Conservation (phyloP, 1,140 invertebrate genomes). For the Caerostris extrusa region DNA sequence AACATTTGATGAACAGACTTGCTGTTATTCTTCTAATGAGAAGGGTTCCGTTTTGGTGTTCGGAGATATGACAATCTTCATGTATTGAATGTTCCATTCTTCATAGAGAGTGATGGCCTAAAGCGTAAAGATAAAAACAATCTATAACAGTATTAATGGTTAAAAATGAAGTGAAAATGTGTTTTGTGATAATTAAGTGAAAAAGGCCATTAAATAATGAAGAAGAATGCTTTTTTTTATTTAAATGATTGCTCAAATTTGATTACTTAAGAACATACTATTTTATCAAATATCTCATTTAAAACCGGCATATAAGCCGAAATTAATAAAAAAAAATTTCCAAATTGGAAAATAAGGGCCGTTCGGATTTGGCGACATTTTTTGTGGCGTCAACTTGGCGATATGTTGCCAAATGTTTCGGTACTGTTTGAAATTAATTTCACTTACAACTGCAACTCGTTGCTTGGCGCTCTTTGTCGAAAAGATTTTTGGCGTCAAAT, state of each 20-base stretch:
- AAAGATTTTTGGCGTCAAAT: no score
- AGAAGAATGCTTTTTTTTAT: not conserved
- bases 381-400: no score
- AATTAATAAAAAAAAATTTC: no score
- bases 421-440: no score
- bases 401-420: no score
- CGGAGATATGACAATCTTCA: conserved; percentile 3
- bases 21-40: not conserved
- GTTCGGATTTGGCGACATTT: no score
- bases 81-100: not conserved
- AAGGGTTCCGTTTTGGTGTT: not conserved
- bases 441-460: no score
- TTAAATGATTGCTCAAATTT: not conserved
- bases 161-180: not conserved
- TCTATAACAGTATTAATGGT: no score
- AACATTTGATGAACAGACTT: conserved; percentile 7
- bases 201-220: not conserved
- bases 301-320: no score
- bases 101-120: not conserved
- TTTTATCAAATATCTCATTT: not conserved
- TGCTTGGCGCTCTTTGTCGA: no score
- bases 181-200: not conserved
- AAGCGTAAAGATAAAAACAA: not conserved
- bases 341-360: no score
- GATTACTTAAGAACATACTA: not conserved